phyloP scores from a whole-genome alignment of 2,113 vertebrate genomes.

The Cercocebus atys region DNA sequence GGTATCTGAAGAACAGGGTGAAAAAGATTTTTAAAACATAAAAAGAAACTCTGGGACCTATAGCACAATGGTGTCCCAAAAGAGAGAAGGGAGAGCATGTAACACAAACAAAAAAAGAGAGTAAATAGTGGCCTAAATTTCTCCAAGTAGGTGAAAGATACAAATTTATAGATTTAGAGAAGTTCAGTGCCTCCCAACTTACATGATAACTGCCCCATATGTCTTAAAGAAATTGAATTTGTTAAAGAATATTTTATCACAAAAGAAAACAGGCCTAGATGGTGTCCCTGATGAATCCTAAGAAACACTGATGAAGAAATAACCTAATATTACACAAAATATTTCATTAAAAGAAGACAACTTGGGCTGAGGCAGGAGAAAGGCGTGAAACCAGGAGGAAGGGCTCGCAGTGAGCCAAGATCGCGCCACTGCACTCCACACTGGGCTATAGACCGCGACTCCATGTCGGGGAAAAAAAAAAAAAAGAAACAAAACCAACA shows the following conservation, averaged over 20 bases:
- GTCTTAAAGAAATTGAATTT: not conserved
- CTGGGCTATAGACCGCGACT: no score
- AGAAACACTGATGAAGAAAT: not conserved
- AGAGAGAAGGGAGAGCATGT: not conserved
- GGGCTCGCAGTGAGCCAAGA: no score
- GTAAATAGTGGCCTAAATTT: not conserved
- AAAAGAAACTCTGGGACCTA: not conserved
- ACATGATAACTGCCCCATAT: not conserved
- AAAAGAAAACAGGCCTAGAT: not conserved
- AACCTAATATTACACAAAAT: not conserved
- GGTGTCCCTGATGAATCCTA: not conserved
- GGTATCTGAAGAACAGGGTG: not conserved
- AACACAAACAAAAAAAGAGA: not conserved
- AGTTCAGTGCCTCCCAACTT: not conserved
- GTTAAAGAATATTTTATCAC: not conserved
- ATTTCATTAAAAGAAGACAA: not conserved
- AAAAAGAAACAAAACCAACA: no score
- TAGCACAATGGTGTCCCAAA: not conserved
- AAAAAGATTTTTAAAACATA: not conserved
- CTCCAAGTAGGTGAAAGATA: not conserved
- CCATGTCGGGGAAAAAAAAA: no score
- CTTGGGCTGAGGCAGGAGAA: no score
- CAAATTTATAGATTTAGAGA: not conserved
- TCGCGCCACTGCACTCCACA: no score
- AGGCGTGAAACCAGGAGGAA: no score